phyloP scores from a whole-genome alignment of 2,797 vertebrate species.

The Echiichthys vipera region DNA sequence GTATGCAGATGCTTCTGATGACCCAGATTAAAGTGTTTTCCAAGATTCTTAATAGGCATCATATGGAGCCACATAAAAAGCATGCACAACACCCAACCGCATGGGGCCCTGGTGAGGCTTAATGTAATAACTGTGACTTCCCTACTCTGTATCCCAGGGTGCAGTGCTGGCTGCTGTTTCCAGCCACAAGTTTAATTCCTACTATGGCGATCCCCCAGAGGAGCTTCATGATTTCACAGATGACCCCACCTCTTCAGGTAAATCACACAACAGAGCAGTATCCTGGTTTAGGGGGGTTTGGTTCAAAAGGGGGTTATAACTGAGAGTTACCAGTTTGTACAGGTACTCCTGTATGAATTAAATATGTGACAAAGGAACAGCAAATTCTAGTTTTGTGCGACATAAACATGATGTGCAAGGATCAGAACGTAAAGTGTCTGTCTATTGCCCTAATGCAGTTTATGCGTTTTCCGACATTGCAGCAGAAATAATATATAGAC shows the following conservation, averaged over 20 bases:
- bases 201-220: conserved; percentile 98
- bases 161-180: conserved; percentile 98
- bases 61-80: not conserved
- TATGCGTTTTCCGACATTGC: too few relatives aligned
- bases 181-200: conserved; percentile 99
- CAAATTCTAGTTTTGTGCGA: too few relatives aligned
- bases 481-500: too few relatives aligned
- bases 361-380: too few relatives aligned
- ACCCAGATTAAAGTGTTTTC: conserved; percentile 8
- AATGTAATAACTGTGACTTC: not conserved
- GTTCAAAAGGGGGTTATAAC: not conserved
- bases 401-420: too few relatives aligned
- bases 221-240: conserved; percentile 98
- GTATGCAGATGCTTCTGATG: not conserved
- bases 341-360: too few relatives aligned
- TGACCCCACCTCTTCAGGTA: conserved; percentile 99
- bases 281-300: not conserved
- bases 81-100: not conserved
- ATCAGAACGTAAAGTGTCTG: too few relatives aligned
- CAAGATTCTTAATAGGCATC: not conserved
- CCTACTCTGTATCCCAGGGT: conserved; percentile 84
- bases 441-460: too few relatives aligned
- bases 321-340: not conserved
- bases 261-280: not conserved
- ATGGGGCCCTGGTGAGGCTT: not conserved